Percentiles rank a stretch among this genome's conserved stretches.
phyloP scores from a whole-genome alignment of 2,113 vertebrate species.

The Lamprotornis superbus region DNA sequence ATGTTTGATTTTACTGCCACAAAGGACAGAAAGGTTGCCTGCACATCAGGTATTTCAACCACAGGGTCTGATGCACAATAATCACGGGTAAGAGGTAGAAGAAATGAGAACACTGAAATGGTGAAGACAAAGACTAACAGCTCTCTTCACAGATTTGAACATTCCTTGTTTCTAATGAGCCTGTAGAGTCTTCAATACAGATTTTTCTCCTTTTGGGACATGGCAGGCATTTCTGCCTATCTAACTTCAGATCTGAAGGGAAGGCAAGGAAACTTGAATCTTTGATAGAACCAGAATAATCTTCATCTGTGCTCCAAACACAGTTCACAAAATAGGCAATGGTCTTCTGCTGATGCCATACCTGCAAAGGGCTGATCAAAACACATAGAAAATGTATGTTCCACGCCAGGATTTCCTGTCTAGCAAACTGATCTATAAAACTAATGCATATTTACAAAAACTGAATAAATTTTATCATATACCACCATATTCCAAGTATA shows the following conservation, averaged over 20 bases:
- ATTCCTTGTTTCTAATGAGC: background rate
- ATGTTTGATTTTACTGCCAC: background rate
- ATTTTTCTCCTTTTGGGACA: background rate
- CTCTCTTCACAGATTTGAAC: background rate
- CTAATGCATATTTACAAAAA: background rate
- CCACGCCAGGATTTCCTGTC: background rate
- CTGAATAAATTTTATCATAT: background rate
- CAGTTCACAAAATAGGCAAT: background rate
- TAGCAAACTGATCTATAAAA: background rate
- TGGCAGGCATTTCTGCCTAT: background rate
- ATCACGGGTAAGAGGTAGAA: background rate
- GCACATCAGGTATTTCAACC: background rate
- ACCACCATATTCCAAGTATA: background rate
- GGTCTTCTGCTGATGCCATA: background rate
- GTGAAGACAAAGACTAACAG: background rate
- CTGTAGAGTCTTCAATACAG: background rate
- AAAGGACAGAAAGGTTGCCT: background rate
- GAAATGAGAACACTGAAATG: background rate
- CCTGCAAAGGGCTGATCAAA: background rate
- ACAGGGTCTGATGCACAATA: background rate
- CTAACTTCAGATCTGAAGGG: background rate
- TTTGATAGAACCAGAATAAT: background rate
- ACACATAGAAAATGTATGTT: background rate
- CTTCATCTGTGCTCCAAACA: background rate
- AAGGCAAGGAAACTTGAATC: background rate